Conservation (phyloP, 2,888 invertebrate genomes). For the Biston stratarius region DNA sequence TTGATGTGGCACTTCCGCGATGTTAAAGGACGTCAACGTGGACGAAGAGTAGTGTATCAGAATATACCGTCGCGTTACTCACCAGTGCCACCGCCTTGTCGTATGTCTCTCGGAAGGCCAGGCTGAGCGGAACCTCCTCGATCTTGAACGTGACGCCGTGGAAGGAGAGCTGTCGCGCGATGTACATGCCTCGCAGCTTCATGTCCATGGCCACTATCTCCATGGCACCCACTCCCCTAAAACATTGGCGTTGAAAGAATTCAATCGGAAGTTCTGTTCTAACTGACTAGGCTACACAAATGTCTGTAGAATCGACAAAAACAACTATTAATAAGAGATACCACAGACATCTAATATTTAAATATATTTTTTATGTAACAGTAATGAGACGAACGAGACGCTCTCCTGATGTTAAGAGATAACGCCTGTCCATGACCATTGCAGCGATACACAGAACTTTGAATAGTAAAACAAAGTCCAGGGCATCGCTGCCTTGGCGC, state of each 20-base stretch:
- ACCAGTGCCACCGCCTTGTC: conserved; percentile 96
- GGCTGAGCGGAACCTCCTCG: conserved; percentile 96
- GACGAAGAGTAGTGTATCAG: conserved; percentile 91
- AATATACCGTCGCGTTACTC: conserved; percentile 54
- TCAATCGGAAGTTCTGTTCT: not conserved
- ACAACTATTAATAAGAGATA: no score
- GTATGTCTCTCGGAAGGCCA: conserved; percentile 95
- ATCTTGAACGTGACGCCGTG: conserved; percentile 99
- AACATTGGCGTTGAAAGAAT: not conserved
- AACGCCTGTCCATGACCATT: no score
- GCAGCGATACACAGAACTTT: no score
- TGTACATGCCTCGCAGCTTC: conserved; percentile 99
- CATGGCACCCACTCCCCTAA: conserved; percentile 98
- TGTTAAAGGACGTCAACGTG: conserved; percentile 98
- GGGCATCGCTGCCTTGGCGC: no score
- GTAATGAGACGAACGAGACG: no score
- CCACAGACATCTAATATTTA: no score
- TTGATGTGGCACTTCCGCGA: conserved; percentile 97
- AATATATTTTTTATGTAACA: no score
- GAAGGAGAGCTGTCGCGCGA: conserved; percentile 99
- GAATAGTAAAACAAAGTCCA: no score
- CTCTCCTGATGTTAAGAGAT: no score
- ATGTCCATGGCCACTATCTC: conserved; percentile 99
- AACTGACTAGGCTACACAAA: no score
- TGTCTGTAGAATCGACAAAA: no score